Percentiles rank a stretch among this genome's conserved stretches.
Evolutionary conservation across 1,140 invertebrate species (phyloP).

Genomic region (Hyposmocoma kahamanoa): DNA sequence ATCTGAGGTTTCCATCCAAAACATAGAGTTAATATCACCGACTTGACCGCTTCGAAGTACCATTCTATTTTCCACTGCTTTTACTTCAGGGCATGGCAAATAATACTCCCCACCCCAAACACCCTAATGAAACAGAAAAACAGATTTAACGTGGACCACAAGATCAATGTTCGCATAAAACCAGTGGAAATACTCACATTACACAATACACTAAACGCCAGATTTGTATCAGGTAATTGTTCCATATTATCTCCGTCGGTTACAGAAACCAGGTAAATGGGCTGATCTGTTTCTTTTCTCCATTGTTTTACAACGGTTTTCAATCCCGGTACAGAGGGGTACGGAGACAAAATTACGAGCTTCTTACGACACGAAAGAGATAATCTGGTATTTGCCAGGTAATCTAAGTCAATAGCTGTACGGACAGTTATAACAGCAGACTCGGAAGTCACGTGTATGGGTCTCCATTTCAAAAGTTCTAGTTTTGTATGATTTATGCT

Average conservation of each 20-base stretch:
- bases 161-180: too few species aligned
- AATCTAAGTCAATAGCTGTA: neutral
- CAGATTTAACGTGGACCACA: too few species aligned
- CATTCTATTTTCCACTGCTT: neutral
- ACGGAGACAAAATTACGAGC: conserved; percentile 9
- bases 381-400: neutral
- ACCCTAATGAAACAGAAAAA: too few species aligned
- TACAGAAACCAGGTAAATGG: conserved; percentile 25
- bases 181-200: too few species aligned
- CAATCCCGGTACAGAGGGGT: conserved; percentile 3
- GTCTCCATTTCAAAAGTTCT: conserved; percentile 17
- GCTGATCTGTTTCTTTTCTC: conserved; percentile 15
- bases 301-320: conserved; percentile 49
- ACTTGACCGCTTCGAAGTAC: conserved; percentile 15
- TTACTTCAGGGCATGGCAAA: conserved; percentile 14
- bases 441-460: neutral
- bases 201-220: conserved; percentile 29
- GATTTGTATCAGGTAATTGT: conserved; percentile 22
- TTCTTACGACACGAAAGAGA: neutral
- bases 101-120: conserved; percentile 30
- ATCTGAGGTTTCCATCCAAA: conserved; percentile 22
- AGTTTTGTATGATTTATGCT: conserved; percentile 1
- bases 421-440: conserved; percentile 7
- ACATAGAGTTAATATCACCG: conserved; percentile 23
- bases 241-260: conserved; percentile 17